Evolutionary conservation across 2,888 invertebrate species (phyloP).

Genomic region (Drosophila macrospina): DNA sequence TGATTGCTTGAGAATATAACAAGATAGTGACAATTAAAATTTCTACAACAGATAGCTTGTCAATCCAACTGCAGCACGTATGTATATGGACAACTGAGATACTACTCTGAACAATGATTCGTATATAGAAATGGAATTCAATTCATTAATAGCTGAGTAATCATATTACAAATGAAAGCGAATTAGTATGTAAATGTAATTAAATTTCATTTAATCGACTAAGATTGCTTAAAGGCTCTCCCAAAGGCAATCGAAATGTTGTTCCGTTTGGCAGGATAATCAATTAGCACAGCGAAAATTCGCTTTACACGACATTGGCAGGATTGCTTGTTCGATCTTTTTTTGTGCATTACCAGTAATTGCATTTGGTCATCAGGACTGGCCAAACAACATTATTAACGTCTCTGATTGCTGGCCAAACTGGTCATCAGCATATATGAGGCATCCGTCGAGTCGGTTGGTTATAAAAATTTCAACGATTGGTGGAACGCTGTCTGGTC

Average conservation of each 20-base stretch:
- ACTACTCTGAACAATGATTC: background rate
- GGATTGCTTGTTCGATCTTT: slow-evolving; percentile 2
- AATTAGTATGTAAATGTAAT: slow-evolving; percentile 17
- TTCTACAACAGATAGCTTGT: background rate
- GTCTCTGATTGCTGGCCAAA: slow-evolving; percentile 63
- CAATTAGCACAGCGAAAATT: slow-evolving; percentile 28
- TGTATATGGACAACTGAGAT: background rate
- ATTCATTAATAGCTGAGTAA: slow-evolving; percentile 16
- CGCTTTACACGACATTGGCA: slow-evolving; percentile 35
- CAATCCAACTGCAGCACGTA: no score
- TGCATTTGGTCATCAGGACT: slow-evolving; percentile 50
- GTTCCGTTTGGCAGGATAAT: slow-evolving; percentile 15
- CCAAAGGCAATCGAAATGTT: slow-evolving; percentile 1
- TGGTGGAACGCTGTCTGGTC: slow-evolving; percentile 28
- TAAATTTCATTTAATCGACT: slow-evolving; percentile 20
- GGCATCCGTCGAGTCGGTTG: slow-evolving; percentile 49
- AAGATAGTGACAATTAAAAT: background rate
- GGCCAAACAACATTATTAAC: slow-evolving; percentile 53
- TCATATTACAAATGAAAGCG: background rate
- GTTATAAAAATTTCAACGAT: slow-evolving; percentile 62
- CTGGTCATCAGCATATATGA: slow-evolving; percentile 38
- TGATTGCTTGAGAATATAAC: background rate
- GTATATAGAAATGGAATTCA: slow-evolving; percentile 16
- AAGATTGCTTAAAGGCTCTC: slow-evolving; percentile 1
- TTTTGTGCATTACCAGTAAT: slow-evolving; percentile 39